These are phyloP conservation scores for Anthopleura xanthogrammica DNA, from an alignment of 92 coral and sea anemone species.

Conservation along the genomic window DNA sequence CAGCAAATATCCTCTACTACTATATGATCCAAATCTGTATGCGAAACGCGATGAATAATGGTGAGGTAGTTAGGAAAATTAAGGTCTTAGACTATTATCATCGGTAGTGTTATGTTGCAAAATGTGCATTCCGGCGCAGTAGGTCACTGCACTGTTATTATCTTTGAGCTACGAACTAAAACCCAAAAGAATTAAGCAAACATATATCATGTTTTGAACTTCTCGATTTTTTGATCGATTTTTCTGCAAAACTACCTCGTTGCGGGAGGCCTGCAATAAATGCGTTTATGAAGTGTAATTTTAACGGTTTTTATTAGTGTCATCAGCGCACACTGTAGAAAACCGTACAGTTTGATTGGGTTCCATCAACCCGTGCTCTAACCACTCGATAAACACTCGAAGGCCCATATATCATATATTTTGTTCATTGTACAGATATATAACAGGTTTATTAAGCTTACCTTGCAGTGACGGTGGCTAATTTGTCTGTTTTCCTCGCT, in stretches of 20 bases:
- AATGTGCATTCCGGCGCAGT: not conserved
- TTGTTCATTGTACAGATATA: not conserved
- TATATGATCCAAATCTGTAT: not conserved
- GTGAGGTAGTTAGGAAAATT: not conserved
- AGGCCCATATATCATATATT: not conserved
- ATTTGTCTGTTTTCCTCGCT: not conserved
- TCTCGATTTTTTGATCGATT: not conserved
- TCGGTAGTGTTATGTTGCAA: not conserved
- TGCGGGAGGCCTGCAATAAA: not conserved
- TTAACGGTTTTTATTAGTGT: not conserved
- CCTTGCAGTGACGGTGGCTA: not conserved
- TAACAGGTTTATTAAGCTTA: not conserved
- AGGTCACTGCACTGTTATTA: not conserved
- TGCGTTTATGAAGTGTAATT: not conserved
- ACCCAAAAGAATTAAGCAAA: not conserved
- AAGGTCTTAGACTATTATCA: not conserved
- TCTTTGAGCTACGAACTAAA: not conserved
- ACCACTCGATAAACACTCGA: not conserved
- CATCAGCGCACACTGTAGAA: not conserved
- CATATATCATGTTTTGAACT: not conserved
- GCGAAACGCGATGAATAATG: not conserved
- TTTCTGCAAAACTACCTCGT: not conserved
- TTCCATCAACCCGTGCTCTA: not conserved
- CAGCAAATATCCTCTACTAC: not conserved
- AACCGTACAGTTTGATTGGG: not conserved